These are phyloP conservation scores for Platalea minor DNA, from an alignment of 2,797 vertebrate species.

Conservation along the genomic window DNA sequence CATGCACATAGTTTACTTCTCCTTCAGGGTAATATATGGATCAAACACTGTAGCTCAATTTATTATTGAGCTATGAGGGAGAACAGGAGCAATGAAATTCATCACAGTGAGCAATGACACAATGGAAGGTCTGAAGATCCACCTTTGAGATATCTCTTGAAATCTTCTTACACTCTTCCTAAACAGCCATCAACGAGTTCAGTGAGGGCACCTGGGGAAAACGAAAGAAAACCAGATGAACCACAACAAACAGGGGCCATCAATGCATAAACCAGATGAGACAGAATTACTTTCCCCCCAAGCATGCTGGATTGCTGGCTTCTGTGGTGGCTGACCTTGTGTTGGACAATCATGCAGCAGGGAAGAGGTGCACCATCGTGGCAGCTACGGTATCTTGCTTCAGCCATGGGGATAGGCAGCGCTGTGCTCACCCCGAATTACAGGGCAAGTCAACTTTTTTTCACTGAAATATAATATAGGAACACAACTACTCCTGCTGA, in stretches of 20 bases:
- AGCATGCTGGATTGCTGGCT: not conserved
- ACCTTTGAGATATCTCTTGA: not conserved
- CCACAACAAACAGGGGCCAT: not conserved
- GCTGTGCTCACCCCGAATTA: not conserved
- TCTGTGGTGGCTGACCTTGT: not conserved
- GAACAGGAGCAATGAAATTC: not conserved
- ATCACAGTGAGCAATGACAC: not conserved
- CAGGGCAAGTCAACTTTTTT: not conserved
- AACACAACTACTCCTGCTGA: not conserved
- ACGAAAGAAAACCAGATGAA: not conserved
- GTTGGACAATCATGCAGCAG: not conserved
- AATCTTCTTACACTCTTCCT: not conserved
- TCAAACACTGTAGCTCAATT: not conserved
- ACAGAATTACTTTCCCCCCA: not conserved
- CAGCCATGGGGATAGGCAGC: too few species aligned
- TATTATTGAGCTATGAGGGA: not conserved
- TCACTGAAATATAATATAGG: not conserved
- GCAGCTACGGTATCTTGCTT: not conserved
- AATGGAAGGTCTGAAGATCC: not conserved
- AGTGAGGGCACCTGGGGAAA: not conserved
- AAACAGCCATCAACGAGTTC: not conserved
- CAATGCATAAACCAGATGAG: not conserved
- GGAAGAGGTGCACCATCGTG: accelerated
- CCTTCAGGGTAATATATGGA: not conserved
- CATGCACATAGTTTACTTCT: not conserved